Evolutionary conservation across 2,113 vertebrate genomes (phyloP).

Genomic region (Theristicus caerulescens): DNA sequence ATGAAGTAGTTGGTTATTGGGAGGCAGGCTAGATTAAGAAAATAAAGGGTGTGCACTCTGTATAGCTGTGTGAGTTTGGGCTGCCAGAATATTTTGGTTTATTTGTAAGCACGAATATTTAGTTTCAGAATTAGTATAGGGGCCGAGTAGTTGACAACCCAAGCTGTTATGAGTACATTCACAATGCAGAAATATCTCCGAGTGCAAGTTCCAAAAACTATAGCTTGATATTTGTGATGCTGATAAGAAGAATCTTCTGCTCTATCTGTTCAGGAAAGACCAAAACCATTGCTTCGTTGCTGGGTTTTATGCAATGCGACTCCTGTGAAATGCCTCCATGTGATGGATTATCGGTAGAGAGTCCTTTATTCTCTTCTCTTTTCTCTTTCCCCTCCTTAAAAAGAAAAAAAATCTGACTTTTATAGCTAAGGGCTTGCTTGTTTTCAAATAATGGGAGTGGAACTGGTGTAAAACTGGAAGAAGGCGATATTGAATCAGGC

Average conservation of each 20-base stretch:
- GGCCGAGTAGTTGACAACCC: background rate
- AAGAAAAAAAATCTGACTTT: background rate
- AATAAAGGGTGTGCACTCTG: background rate
- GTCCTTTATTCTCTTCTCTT: background rate
- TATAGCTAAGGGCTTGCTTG: background rate
- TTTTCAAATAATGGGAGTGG: background rate
- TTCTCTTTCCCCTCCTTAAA: background rate
- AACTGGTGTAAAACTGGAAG: background rate
- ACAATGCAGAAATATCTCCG: background rate
- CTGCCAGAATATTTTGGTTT: conserved; percentile 9
- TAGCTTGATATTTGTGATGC: background rate
- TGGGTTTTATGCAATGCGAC: background rate
- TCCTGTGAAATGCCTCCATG: background rate
- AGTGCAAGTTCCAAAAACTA: background rate
- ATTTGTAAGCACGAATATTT: background rate
- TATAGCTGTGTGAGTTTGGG: background rate
- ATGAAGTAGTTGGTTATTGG: background rate
- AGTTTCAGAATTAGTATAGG: conserved; percentile 27
- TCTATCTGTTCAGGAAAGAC: background rate
- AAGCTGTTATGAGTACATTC: background rate
- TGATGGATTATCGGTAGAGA: background rate
- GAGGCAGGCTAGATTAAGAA: background rate
- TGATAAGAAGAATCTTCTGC: background rate
- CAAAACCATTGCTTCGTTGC: background rate
- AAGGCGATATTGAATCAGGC: background rate